Base-by-base conservation (phyloP, 2,113 vertebrate genomes). In the Oryzias curvinotus region DNA sequence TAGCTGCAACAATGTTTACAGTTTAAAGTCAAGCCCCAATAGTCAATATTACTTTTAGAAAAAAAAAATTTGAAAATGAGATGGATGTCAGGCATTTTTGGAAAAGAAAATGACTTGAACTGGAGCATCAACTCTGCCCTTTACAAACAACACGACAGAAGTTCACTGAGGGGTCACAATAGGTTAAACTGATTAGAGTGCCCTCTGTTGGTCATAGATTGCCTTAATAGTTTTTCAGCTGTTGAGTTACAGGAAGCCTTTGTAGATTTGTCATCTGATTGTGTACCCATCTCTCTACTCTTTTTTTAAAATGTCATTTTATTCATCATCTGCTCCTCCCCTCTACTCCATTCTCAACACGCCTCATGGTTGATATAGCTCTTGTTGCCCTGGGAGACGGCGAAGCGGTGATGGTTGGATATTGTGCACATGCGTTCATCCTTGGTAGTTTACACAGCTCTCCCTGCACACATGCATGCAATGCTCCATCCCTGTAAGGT, bases 321-420 rank as follows among this genome's bases (percentile, higher is more conserved):
- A 21, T 54, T 73, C 28, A 52, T 67, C 8, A 61, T 57, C 60
- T 50, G 56, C 57, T 30, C 51, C 62, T 73, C 60, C 52, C 21
- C 49, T 44, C 36, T 54, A 52, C 72, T 66, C 73, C 54, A 63
- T 80, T 75, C 59, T 77, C 70, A 75, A 72, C 72, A 58, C 62
- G 73, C 75, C 65, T 77, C 52, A 78, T 58, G 65, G 63, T 81
- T 76, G 75, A 82, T 76, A 76, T 56, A 1, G 26, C 54, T 81
- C 73, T 70, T 75, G 88, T 89, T 88, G 83, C 86, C 85, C 85
- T 79, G 86, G 86, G 88, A 86, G 70, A 87, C 80, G 41, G 72
- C 68, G 71, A 78, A 82, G 74, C 65, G 68, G 52, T 73, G 23
- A 30, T 42, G 47, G 57, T 30, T 60, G 59, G 52, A 23, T 65